These are phyloP conservation scores for Parelbella ahira DNA, from an alignment of 2,888 invertebrate species.

Conservation along the genomic window DNA sequence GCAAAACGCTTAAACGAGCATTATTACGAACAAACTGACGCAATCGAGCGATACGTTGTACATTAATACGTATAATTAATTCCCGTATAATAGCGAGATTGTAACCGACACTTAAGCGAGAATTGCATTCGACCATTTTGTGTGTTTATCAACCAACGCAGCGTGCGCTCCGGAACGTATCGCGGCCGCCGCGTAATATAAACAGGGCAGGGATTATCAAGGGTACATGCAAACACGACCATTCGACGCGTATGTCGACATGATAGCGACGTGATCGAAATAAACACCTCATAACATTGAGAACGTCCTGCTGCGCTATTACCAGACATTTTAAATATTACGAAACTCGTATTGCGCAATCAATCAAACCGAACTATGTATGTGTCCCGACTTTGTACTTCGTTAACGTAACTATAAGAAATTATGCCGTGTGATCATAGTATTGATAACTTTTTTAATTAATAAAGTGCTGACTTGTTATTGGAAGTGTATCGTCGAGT, in stretches of 20 bases:
- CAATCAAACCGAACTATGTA: conserved; percentile 4
- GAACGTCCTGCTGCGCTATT: no score
- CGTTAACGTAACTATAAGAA: no score
- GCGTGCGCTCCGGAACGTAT: conserved; percentile 4
- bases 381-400: no score
- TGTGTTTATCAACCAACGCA: conserved; percentile 14
- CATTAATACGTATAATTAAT: no score
- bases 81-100: no score
- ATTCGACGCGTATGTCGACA: conserved; percentile 35
- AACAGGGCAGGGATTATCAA: conserved; percentile 11
- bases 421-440: no score
- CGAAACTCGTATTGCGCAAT: conserved; percentile 9
- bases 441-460: no score
- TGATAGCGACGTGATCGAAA: conserved; percentile 37
- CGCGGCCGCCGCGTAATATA: conserved; percentile 5
- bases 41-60: no score
- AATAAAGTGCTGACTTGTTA: conserved; percentile 25
- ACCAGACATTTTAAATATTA: conserved; percentile 3
- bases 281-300: conserved; percentile 9
- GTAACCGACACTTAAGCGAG: no score
- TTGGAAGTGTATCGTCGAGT: conserved; percentile 41
- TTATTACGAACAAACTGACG: no score
- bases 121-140: no score
- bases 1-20: no score
- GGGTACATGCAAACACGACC: conserved; percentile 18